Conservation (phyloP, 30 jellyfish, hydroid and myxozoan species). For the Hydractinia echinata region DNA sequence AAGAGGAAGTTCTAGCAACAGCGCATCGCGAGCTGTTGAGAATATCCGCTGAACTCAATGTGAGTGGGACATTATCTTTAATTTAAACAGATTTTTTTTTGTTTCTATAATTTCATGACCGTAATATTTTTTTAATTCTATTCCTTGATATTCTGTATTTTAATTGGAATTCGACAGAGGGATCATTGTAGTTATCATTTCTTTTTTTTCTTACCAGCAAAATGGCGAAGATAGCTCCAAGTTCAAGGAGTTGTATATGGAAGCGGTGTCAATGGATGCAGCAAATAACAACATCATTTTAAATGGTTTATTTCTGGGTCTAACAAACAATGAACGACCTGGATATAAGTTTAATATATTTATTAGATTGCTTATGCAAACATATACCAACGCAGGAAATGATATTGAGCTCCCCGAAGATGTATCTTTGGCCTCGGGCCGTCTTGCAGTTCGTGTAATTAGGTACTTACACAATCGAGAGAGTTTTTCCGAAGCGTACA, state of each 20-base stretch:
- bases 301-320: conserved; percentile 8
- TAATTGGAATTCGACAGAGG: background rate
- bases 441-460: conserved; percentile 11
- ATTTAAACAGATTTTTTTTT: no score
- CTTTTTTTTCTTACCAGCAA: background rate
- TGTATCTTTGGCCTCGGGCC: background rate
- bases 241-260: background rate
- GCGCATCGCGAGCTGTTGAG: no score
- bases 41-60: no score
- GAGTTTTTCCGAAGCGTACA: conserved; percentile 4
- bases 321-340: background rate
- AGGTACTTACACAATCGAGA: background rate
- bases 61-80: no score
- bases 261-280: background rate
- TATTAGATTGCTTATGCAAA: background rate
- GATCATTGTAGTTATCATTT: background rate
- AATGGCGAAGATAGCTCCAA: background rate
- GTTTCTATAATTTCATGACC: no score
- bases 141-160: background rate
- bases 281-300: conserved; percentile 3
- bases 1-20: no score
- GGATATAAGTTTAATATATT: background rate
- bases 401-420: conserved; percentile 9
- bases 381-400: background rate
- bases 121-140: no score